phyloP scores from a whole-genome alignment of 2,797 vertebrate species.

The Gymnothorax javanicus region DNA sequence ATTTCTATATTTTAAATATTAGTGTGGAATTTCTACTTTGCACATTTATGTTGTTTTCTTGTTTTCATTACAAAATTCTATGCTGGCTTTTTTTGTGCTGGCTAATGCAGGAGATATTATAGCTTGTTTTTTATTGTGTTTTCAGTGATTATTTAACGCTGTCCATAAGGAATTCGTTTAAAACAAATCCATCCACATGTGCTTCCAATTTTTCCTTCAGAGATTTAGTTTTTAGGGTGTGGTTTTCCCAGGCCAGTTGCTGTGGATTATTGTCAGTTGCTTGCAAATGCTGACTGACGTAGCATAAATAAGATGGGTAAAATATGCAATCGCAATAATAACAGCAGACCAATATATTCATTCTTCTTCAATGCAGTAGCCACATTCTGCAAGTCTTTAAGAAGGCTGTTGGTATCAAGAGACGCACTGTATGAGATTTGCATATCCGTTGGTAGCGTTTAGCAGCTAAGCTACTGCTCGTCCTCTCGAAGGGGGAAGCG shows the following conservation, averaged over 20 bases:
- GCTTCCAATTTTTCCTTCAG: constrained; percentile 13
- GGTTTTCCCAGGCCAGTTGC: constrained; percentile 5
- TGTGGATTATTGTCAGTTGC: background rate
- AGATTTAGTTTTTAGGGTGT: constrained; percentile 15
- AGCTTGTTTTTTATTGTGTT: background rate
- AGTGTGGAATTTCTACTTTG: background rate
- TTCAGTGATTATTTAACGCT: background rate
- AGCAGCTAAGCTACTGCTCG: background rate
- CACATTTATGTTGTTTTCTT: background rate
- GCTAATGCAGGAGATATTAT: background rate
- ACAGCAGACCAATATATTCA: background rate
- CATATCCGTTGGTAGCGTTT: background rate
- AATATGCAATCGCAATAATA: constrained; percentile 1
- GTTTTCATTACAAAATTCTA: background rate
- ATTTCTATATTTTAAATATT: background rate
- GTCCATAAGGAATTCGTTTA: background rate
- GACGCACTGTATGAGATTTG: no score
- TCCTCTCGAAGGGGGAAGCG: background rate
- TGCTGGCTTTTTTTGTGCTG: background rate
- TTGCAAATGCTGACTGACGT: constrained; percentile 2
- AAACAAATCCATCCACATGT: background rate
- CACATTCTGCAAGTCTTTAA: background rate
- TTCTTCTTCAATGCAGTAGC: background rate
- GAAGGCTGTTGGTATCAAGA: background rate
- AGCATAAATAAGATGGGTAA: background rate